Evolutionary conservation across 2,888 invertebrate species (phyloP), one percentile per base, ranked within the genome.

Genomic region (Nomada lathburiana): DNA sequence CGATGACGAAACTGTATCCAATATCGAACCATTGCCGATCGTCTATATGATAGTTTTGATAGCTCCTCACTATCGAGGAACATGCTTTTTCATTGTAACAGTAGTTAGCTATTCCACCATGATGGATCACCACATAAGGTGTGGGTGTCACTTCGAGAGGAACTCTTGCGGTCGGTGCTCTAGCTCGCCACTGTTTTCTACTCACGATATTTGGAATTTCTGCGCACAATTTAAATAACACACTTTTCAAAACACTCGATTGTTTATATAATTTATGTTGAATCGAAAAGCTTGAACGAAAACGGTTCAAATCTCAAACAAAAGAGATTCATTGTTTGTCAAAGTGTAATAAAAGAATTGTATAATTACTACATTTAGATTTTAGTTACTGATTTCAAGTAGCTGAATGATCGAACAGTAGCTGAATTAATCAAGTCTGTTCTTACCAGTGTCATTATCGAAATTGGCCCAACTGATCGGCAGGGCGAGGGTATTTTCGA

Each of bases 1-100:
- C 95, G 53, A 95, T 92, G 20, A 95, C 85, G 81, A 95, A 95
- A 78, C 93, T 94, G 83, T 93, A 94, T 5, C 93, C 94, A 62
- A 94, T 93, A 62, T 94, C 94, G 63, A 86, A 89, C 94, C 94
- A 94, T 2, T 88, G 87, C 10, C 90, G 89, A n/a, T 64, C 87
- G 76, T 94, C 93, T 69, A 94, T 89, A 68, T 94, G 94, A 0
- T 90, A 79, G 76, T 94, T 87, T 83, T 94, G 94, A 67, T 94
- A 94, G 10, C 89, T 87, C 29, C 91, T 88, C 5, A 94, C 93
- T 44, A 93, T 90, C 1, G 57, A 62, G 0, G 92, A 86, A 74
- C 94, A 94, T 0, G 80, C 71, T 0, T 77, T 64, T 47, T 91
- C 84, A 20, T 88, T 84, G 67, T 86, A 82, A 78, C 94, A 94